phyloP scores from a whole-genome alignment of 2,113 vertebrate genomes.

The Clarias gariepinus region DNA sequence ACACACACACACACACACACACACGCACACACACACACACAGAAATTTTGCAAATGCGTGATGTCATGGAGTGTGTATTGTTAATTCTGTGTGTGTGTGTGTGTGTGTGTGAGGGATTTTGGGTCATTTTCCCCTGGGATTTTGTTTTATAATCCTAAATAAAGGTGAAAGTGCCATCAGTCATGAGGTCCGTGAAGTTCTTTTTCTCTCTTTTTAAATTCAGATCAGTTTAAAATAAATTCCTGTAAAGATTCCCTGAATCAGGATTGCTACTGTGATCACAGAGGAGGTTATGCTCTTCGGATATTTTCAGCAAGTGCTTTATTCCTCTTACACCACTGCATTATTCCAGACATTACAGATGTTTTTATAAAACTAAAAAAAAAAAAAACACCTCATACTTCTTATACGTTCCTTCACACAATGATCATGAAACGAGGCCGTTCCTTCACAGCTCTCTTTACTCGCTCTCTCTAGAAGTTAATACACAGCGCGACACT shows the following conservation, averaged over 20 bases:
- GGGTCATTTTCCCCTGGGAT: not conserved
- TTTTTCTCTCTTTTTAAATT: not conserved
- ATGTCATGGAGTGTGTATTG: not conserved
- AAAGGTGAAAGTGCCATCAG: not conserved
- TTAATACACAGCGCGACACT: not conserved
- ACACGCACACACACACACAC: not conserved
- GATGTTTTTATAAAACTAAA: not conserved
- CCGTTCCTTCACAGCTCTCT: not conserved
- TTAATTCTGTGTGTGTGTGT: not conserved
- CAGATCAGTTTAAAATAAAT: not conserved
- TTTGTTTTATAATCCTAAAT: not conserved
- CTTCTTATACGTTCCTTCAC: not conserved
- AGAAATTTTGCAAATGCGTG: not conserved
- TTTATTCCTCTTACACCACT: not conserved
- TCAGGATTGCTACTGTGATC: not conserved
- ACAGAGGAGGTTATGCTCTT: too few relatives aligned
- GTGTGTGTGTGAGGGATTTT: not conserved
- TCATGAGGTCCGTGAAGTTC: not conserved
- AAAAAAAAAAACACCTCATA: not conserved
- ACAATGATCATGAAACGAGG: not conserved
- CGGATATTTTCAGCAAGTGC: not conserved
- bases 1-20: constrained; percentile 18
- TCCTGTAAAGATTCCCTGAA: not conserved
- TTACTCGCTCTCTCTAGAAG: not conserved
- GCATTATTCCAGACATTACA: not conserved